These are phyloP conservation scores for Agonopterix subpropinquella DNA, from an alignment of 2,888 invertebrate genomes.

Conservation along the genomic window DNA sequence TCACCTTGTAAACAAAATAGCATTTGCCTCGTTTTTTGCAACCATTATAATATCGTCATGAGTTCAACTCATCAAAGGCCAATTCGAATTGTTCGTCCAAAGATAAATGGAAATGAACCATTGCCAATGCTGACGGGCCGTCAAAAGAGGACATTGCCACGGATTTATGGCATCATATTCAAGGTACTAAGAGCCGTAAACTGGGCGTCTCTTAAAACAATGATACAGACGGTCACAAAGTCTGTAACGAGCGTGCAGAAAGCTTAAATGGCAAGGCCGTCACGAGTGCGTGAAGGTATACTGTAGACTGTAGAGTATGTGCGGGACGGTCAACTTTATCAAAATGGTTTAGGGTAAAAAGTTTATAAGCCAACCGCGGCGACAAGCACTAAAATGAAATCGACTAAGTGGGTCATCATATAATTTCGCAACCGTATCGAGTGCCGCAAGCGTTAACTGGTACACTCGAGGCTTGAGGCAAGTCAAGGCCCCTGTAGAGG, in stretches of 20 bases:
- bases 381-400: conserved; percentile 63
- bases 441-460: conserved; percentile 70
- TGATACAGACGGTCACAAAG: conserved; percentile 26
- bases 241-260: conserved; percentile 15
- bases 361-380: conserved; percentile 45
- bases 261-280: conserved; percentile 30
- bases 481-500: conserved; percentile 61
- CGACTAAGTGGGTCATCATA: conserved; percentile 70
- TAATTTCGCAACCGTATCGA: conserved; percentile 72
- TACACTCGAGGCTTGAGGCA: conserved; percentile 43
- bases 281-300: conserved; percentile 25
- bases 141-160: conserved; percentile 6
- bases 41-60: conserved; percentile 18
- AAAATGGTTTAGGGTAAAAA: conserved; percentile 52
- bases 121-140: conserved; percentile 1
- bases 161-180: conserved; percentile 9
- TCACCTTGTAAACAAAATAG: conserved; percentile 71
- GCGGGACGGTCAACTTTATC: conserved; percentile 27
- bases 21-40: conserved; percentile 48
- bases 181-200: background rate
- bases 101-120: conserved; percentile 5
- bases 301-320: conserved; percentile 2
- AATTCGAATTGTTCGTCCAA: conserved; percentile 14
- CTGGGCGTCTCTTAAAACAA: conserved; percentile 14
- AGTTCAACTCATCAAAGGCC: conserved; percentile 20